These are phyloP conservation scores for Adelognathus sp. DNA, from an alignment of 2,888 invertebrate species.

Conservation along the genomic window DNA sequence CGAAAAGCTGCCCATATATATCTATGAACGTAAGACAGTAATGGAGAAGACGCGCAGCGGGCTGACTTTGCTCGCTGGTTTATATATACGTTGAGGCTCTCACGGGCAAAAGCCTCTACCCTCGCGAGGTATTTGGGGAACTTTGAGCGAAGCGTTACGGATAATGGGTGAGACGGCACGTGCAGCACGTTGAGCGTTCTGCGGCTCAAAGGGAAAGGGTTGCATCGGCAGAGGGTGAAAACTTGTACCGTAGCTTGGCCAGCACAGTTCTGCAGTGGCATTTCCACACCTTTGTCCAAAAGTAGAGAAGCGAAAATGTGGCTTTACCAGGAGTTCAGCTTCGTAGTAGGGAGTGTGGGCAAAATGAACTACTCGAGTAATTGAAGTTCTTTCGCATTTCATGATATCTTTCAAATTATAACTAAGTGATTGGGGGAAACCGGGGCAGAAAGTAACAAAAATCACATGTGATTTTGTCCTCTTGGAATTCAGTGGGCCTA, in stretches of 20 bases:
- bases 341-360: neutral
- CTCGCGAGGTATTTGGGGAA: neutral
- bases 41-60: neutral
- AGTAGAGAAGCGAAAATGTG: neutral
- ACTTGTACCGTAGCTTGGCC: neutral
- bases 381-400: too few relatives aligned
- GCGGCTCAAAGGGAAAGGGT: constrained; percentile 7
- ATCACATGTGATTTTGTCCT: too few relatives aligned
- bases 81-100: neutral
- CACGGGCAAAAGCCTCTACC: neutral
- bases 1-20: constrained; percentile 1
- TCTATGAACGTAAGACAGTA: neutral
- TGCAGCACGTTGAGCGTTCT: neutral
- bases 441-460: too few relatives aligned
- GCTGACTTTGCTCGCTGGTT: neutral
- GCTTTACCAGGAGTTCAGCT: neutral
- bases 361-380: too few relatives aligned
- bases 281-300: neutral
- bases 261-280: neutral
- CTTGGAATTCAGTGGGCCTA: too few relatives aligned
- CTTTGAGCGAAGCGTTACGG: neutral
- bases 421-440: too few relatives aligned
- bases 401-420: too few relatives aligned
- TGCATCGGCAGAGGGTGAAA: neutral
- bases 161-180: neutral